Base-by-base conservation (phyloP, 2,888 invertebrate genomes). In the Abrostola triplasia region DNA sequence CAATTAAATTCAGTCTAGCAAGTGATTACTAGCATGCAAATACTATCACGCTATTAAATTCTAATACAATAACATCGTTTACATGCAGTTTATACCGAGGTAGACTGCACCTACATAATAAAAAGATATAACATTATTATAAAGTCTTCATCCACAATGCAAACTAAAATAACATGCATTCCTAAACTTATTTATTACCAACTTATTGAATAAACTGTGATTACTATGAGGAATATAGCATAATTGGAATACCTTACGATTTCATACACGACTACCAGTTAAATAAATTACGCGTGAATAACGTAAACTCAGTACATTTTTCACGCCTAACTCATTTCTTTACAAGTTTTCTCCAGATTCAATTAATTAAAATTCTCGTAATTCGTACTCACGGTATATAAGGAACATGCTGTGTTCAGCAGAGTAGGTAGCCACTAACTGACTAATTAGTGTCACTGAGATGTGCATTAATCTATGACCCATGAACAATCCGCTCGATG, bases 1-100 rank as follows among this genome's bases (percentile, higher is more conserved):
- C 50, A 47, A 63, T 64, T 66, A 54, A 73, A 77, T 74, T 70
- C 61, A 61, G 69, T 66, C 69, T 66, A 65, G 61, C 60, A 70
- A 77, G 63, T 78, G 71, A 79, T 81, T 75, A 74, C 59, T 49
- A 67, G 72, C 85, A 85, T 84, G 84, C 79, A 79, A 81, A 84
- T 79, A 73, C 54, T 64, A 75, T 74, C 84, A 85, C 82, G 84
- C 79, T 72, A 83, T 66, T 48, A 40, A 52, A 60, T 56, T 69
- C 49, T 47, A 67, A 70, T 60, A 24, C 50, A 59, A 41, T 65
- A 68, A 69, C 58, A 50, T 64, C 56, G 48, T 49, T 54, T 72
- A 59, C 71, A 67, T 73, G 61, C 68, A 63, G 41, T 38, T 50
- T 52, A 44, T 51, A 49, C 42, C 36, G 12, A 24, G 35, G 35